phyloP scores from a whole-genome alignment of 2,888 invertebrate genomes.

The Diadromus collaris region DNA sequence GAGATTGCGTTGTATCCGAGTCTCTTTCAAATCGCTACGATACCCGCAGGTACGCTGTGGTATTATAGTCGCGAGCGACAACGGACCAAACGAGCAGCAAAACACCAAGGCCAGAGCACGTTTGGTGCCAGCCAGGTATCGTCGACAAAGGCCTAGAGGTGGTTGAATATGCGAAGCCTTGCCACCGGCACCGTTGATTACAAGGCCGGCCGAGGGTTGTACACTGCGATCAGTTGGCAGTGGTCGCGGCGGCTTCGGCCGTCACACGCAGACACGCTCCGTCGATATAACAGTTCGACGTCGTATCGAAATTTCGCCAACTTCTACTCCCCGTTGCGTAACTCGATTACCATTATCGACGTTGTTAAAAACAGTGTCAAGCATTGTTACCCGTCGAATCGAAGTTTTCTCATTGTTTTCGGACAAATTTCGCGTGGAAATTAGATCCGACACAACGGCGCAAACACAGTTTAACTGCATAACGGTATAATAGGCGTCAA shows the following conservation, averaged over 20 bases:
- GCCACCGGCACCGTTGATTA: conserved; percentile 45
- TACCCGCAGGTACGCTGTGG: conserved; percentile 15
- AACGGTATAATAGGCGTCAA: conserved; percentile 38
- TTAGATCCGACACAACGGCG: neutral
- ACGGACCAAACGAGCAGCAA: conserved; percentile 27
- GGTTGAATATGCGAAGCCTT: conserved; percentile 46
- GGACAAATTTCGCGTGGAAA: conserved; percentile 1
- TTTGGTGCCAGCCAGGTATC: conserved; percentile 11
- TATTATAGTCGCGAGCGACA: conserved; percentile 25
- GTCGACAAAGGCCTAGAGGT: conserved; percentile 46
- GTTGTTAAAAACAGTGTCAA: neutral
- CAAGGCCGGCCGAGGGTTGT: conserved; percentile 32
- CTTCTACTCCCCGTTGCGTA: neutral
- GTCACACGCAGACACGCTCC: conserved; percentile 1
- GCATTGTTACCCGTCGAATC: neutral
- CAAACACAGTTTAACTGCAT: conserved; percentile 10
- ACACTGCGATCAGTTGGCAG: conserved; percentile 49
- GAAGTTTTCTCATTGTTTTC: neutral
- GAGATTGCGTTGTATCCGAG: conserved; percentile 30
- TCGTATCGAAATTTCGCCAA: neutral
- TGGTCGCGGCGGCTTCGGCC: conserved; percentile 25
- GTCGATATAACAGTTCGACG: conserved; percentile 4
- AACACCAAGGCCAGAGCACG: conserved; percentile 22
- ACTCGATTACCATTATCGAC: neutral
- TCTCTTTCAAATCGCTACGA: conserved; percentile 48